Conservation (phyloP, 2,888 invertebrate species). For the Drosophila mayaguana region DNA sequence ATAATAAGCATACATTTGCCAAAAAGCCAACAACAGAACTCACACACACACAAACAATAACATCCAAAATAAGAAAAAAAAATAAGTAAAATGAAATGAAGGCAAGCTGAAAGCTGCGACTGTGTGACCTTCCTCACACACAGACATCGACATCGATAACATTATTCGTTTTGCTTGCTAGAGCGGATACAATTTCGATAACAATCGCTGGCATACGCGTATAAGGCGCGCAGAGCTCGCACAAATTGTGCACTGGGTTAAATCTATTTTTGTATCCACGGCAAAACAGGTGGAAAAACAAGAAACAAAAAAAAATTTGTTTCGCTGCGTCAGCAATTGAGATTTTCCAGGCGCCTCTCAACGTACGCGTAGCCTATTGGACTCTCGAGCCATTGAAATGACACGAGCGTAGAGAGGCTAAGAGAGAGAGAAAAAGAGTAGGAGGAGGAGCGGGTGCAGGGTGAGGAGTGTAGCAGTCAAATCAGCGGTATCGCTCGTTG, state of each 20-base stretch:
- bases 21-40: background rate
- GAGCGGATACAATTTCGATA: slow-evolving; percentile 76
- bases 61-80: background rate
- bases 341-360: slow-evolving; percentile 64
- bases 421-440: background rate
- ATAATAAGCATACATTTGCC: slow-evolving; percentile 25
- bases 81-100: slow-evolving; percentile 1
- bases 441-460: background rate
- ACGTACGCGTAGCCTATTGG: slow-evolving; percentile 6
- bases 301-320: slow-evolving; percentile 51
- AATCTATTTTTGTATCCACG: slow-evolving; percentile 43
- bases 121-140: slow-evolving; percentile 33
- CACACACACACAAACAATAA: background rate
- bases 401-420: background rate
- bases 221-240: slow-evolving; percentile 39
- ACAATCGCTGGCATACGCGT: slow-evolving; percentile 35
- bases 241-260: slow-evolving; percentile 59
- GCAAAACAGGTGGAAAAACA: slow-evolving; percentile 64
- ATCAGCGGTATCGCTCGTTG: slow-evolving; percentile 16
- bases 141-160: slow-evolving; percentile 34
- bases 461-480: background rate
- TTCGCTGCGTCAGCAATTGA: slow-evolving; percentile 59
- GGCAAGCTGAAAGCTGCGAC: slow-evolving; percentile 1
- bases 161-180: slow-evolving; percentile 37
- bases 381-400: slow-evolving; percentile 18